A percentile compares a stretch with the other conserved stretches of the same genome.
These are phyloP conservation scores for Spondyliosoma cantharus DNA, from an alignment of 2,797 vertebrate genomes.

Conservation along the genomic window DNA sequence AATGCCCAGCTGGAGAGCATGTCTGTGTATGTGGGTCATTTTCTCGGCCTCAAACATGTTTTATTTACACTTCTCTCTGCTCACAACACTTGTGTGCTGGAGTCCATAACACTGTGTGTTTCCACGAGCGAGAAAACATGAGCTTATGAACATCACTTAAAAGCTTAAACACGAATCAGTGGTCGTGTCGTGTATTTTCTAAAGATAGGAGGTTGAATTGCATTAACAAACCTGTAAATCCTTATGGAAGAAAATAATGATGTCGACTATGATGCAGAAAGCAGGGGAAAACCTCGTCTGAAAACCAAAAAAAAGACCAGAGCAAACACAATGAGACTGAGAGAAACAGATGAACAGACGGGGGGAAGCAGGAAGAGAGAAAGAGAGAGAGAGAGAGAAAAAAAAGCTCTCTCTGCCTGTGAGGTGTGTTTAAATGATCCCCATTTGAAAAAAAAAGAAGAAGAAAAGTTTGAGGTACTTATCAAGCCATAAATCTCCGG, in stretches of 20 bases:
- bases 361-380: too few species aligned
- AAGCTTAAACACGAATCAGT: conserved; percentile 18
- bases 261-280: conserved; percentile 31
- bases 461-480: conserved; percentile 73
- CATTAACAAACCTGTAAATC: conserved; percentile 50
- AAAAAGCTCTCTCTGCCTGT: conserved; percentile 56
- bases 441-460: conserved; percentile 58
- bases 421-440: conserved; percentile 78
- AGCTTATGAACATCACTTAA: conserved; percentile 30
- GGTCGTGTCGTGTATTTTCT: conserved; percentile 17
- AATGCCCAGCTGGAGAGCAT: conserved; percentile 24
- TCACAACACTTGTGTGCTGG: conserved; percentile 26
- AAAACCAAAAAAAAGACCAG: conserved; percentile 19
- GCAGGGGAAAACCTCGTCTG: conserved; percentile 29
- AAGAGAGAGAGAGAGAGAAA: neutral
- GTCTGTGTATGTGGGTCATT: conserved; percentile 42
- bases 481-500: conserved; percentile 84
- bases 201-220: conserved; percentile 46
- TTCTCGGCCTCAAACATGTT: conserved; percentile 43
- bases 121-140: neutral
- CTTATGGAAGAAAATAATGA: conserved; percentile 47
- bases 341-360: conserved; percentile 28
- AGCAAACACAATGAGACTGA: conserved; percentile 34
- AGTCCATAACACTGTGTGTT: neutral
- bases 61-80: conserved; percentile 50